Evolutionary conservation across 2,797 vertebrate species (phyloP).

Genomic region (Nannoperca obscura): DNA sequence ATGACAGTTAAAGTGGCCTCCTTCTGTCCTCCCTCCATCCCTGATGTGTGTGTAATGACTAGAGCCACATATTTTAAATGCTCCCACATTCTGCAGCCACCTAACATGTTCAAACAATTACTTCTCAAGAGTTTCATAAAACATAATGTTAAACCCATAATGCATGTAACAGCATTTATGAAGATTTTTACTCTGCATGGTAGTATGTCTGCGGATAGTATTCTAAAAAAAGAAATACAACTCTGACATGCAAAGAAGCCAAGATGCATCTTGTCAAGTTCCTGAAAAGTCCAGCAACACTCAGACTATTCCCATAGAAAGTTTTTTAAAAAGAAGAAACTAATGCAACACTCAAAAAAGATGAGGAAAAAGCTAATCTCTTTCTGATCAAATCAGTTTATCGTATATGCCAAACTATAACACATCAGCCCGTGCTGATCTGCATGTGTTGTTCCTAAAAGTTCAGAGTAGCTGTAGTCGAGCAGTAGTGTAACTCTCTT

Average conservation of each 20-base stretch:
- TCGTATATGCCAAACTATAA: neutral
- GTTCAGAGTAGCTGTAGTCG: neutral
- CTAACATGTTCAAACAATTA: neutral
- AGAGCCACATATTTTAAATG: neutral
- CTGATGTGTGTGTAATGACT: neutral
- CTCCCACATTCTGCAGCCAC: neutral
- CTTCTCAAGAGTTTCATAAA: neutral
- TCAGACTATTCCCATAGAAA: neutral
- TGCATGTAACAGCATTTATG: neutral
- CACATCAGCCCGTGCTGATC: constrained; percentile 14
- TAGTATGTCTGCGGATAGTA: too few species aligned
- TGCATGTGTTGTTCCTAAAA: constrained; percentile 7
- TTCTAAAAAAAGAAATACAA: neutral
- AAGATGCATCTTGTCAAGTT: neutral
- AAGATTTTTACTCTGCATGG: neutral
- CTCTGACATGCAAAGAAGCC: neutral
- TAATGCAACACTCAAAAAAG: neutral
- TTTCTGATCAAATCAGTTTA: neutral
- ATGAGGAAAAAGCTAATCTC: neutral
- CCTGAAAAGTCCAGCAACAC: neutral
- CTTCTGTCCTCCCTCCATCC: constrained; percentile 10
- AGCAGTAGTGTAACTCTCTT: constrained; percentile 28
- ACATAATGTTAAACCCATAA: neutral
- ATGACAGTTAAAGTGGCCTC: neutral
- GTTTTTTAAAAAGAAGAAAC: neutral